Evolutionary conservation across 2,113 vertebrate species (phyloP).

Genomic region (Urocynchramus pylzowi): DNA sequence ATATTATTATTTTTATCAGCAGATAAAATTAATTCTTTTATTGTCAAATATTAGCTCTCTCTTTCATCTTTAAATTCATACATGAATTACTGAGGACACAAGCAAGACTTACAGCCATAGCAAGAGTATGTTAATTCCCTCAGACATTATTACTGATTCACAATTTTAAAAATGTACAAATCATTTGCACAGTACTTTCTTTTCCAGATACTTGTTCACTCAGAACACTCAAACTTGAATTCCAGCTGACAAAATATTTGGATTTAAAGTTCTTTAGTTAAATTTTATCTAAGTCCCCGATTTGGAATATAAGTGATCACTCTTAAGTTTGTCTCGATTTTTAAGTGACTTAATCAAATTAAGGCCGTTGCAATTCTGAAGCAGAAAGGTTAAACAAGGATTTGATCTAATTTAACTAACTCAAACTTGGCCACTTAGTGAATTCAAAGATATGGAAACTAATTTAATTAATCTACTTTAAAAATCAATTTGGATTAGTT

Average conservation of each 20-base stretch:
- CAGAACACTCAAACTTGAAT: background rate
- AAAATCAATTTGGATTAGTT: slow-evolving; percentile 60
- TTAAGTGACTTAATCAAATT: slow-evolving; percentile 26
- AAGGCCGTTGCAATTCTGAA: background rate
- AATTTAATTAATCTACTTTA: slow-evolving; percentile 46
- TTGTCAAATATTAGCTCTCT: slow-evolving; percentile 30
- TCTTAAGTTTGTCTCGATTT: background rate
- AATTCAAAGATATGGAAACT: background rate
- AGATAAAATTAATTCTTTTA: slow-evolving; percentile 59
- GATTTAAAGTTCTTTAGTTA: background rate
- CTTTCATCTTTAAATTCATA: slow-evolving; percentile 34
- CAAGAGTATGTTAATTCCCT: slow-evolving; percentile 38
- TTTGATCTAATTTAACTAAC: slow-evolving; percentile 47
- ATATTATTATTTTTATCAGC: slow-evolving; percentile 9
- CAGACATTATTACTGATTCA: slow-evolving; percentile 20
- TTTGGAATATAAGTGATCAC: background rate
- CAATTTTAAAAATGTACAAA: background rate
- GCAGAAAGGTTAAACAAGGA: slow-evolving; percentile 31
- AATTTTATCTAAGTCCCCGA: background rate
- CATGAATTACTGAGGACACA: background rate
- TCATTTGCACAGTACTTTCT: slow-evolving; percentile 4
- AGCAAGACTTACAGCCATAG: slow-evolving; percentile 8
- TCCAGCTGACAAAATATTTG: background rate
- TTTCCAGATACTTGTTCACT: background rate
- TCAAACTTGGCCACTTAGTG: background rate